Evolutionary conservation across 2,113 vertebrate genomes (phyloP).

Genomic region (Calyptommatus sinebrachiatus): DNA sequence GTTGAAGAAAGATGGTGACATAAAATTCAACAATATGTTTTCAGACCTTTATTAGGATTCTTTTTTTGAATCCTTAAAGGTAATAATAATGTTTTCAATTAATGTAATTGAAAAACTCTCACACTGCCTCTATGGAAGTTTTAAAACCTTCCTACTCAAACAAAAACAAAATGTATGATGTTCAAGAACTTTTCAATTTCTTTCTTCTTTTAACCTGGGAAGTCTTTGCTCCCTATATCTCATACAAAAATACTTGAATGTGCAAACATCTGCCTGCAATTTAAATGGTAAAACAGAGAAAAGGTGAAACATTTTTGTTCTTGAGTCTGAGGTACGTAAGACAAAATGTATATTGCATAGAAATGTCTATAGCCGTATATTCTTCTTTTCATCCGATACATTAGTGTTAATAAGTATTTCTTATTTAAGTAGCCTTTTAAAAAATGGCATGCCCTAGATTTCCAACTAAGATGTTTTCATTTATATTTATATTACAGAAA

Average conservation of each 20-base stretch:
- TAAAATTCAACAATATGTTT: background rate
- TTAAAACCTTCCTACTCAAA: background rate
- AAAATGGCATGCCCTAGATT: conserved; percentile 20
- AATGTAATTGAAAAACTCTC: background rate
- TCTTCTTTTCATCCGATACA: conserved; percentile 32
- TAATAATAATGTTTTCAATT: background rate
- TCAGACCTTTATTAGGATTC: background rate
- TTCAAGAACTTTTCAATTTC: too few species aligned
- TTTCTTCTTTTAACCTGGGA: too few species aligned
- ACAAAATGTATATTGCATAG: background rate
- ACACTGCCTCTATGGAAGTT: background rate
- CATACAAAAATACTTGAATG: background rate
- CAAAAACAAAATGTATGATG: background rate
- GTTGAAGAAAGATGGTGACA: background rate
- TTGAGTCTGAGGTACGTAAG: background rate
- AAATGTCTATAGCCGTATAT: background rate
- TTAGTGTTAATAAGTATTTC: conserved; percentile 26
- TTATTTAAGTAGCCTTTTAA: background rate
- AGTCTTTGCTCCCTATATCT: too few species aligned
- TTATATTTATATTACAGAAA: conserved; percentile 61
- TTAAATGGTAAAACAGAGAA: background rate
- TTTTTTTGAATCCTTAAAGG: background rate
- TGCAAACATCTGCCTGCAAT: background rate
- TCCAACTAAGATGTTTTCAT: conserved; percentile 57
- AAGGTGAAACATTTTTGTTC: background rate